phyloP scores from a whole-genome alignment of 2,113 vertebrate species.

The Crotalus helleri region DNA sequence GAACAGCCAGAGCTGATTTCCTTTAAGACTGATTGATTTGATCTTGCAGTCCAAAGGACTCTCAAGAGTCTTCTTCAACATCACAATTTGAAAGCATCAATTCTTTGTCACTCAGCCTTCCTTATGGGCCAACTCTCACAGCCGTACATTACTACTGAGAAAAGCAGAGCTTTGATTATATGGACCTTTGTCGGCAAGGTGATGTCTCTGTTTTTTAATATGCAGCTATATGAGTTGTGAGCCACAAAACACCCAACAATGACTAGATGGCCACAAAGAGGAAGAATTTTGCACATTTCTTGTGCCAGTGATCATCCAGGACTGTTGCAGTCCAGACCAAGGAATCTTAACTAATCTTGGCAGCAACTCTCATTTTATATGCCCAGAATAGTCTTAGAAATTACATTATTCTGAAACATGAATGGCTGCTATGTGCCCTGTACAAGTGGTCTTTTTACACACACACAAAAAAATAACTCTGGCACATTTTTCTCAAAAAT shows the following conservation, averaged over 20 bases:
- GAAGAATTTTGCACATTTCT: not conserved
- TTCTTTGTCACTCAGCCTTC: not conserved
- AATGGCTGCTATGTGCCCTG: not conserved
- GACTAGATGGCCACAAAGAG: not conserved
- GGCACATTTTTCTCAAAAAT: not conserved
- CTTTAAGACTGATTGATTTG: not conserved
- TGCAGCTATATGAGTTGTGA: not conserved
- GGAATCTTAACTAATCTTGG: not conserved
- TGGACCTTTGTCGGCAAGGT: not conserved
- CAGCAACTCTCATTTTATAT: not conserved
- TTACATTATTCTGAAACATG: not conserved
- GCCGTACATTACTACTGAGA: not conserved
- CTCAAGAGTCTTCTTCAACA: not conserved
- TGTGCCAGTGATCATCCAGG: not conserved
- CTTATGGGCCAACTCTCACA: not conserved
- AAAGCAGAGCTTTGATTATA: not conserved
- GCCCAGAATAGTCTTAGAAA: not conserved
- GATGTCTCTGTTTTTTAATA: not conserved
- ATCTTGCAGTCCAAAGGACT: not conserved
- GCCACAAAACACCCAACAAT: not conserved
- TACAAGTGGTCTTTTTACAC: not conserved
- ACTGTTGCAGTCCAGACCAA: not conserved
- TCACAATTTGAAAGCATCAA: not conserved
- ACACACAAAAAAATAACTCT: not conserved
- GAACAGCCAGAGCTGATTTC: not conserved